Conservation (phyloP, 2,797 vertebrate genomes). For the Xenops minutus region DNA sequence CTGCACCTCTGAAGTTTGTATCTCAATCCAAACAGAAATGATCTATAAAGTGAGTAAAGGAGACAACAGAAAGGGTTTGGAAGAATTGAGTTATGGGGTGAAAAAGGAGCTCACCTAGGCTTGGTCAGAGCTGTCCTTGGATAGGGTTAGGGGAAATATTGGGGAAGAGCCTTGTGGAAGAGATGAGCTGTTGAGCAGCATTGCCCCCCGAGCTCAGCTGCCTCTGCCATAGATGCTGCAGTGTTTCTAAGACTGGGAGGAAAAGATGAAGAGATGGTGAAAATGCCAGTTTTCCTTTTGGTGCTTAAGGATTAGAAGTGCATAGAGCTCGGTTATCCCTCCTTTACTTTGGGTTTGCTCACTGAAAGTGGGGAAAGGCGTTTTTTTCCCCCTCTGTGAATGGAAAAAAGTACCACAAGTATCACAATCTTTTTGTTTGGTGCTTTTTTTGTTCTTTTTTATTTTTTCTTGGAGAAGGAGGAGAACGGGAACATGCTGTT, state of each 20-base stretch:
- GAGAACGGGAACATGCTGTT: neutral
- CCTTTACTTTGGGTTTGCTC: neutral
- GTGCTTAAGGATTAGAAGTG: neutral
- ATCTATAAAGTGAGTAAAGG: neutral
- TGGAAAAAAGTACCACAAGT: neutral
- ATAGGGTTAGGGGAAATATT: neutral
- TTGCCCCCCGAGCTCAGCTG: neutral
- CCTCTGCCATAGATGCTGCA: neutral
- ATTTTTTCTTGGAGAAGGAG: neutral
- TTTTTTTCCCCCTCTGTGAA: fast-evolving
- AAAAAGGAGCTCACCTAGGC: neutral
- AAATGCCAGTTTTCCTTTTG: neutral
- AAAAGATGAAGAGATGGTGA: neutral
- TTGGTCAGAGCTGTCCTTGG: neutral
- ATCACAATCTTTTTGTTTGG: neutral
- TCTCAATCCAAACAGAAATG: neutral
- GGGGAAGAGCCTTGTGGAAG: neutral
- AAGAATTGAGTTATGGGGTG: neutral
- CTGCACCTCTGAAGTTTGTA: neutral
- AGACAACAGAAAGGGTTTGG: neutral
- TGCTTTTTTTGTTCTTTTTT: neutral
- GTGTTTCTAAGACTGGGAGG: neutral
- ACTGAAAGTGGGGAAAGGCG: neutral
- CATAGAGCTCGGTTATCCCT: neutral
- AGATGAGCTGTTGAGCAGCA: neutral